Base-by-base conservation (phyloP, 2,888 invertebrate species). In the Meganola albula region DNA sequence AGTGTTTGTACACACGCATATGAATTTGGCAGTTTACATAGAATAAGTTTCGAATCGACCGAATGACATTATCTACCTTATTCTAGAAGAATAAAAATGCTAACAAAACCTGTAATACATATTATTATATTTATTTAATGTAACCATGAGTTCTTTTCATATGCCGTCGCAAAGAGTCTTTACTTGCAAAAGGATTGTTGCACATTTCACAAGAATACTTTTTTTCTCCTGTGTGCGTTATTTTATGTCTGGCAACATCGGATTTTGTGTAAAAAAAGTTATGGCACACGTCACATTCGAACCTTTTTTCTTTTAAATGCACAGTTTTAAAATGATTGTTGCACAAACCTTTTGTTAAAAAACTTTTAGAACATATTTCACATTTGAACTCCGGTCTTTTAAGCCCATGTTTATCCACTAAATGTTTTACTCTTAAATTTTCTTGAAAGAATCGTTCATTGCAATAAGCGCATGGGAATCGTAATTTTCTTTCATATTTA, bases 301-400 rank as follows among this genome's bases (percentile, higher is more conserved):
- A 68, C 9, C 55, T 67, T 31, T 69, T 77, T 37, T 80, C 77
- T 25, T 82, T 84, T 47, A 72, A 63, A 41, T 85, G 84, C 0
- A 80, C 80, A 9, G 61, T 68, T 35, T 74, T 77, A 2, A 77
- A 44, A 37, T 85, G 84, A 48, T 75, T 79, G 31, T 82, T 85
- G 1, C 61, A 41, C 1, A 84, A 40, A 47, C 82, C 78, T 2
- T 57, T 60, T 0, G 83, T 83, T 24, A 83, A 56, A 41, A 77
- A 85, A 0, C 47, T 43, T 51, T 84, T 84, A 0, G 51, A 32
- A 29, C 84, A 85, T 6, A 75, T 40, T 0, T 37, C 23, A 24
- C 84, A 85, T 21, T 48, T 67, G 18, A 69, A 59, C 4, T 79
- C 74, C 0, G 84, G 84, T 22, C 52, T 72, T 0, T 43, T 37